Base-by-base conservation (phyloP, 2,113 vertebrate species). In the Heloderma charlesbogerti region DNA sequence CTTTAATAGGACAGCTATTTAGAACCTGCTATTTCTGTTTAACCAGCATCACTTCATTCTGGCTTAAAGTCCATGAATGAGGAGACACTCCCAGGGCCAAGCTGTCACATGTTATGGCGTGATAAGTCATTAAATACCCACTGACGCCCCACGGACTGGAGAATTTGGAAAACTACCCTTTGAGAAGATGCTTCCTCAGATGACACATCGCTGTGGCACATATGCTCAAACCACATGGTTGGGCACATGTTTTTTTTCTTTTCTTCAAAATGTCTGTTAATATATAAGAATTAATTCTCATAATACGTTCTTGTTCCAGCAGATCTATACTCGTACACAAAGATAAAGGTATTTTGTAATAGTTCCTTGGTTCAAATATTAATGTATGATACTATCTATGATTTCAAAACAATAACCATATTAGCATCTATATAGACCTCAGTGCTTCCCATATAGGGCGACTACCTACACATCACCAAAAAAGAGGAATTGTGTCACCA, bases 1-100 rank as follows among this genome's bases (percentile, higher is more conserved):
- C 63, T 63, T 66, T 57, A 57, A 86, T 27, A 57, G 75, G 45
- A 80, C 18, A 87, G 80, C 88, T 82, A 57, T 77, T 84, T 81
- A 37, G 80, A 92, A 60, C 67, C 78, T 79, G 72, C 87, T 85
- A 29, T 88, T 88, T 89, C 88, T 86, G 84, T 43, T 88, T 74
- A 94, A 77, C 77, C 89, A 88, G 13, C 25, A 57, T 71, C 25
- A 72, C n/a, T 81, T 67, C 0, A 6, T 37, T 69, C 87, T 88
- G 43, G 84, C 81, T 51, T 87, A 86, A 90, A 18, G 74, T 71
- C 37, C 60, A 79, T 71, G 60, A 79, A 79, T 57, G 89, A 67
- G 60, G 57, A 90, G 82, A 69, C 34, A n/a, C 45, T 86, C 48
- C 48, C 45, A 54, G 18, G 74, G 60, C 45, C 74, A 90, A 80